Evolutionary conservation across 2,888 invertebrate genomes (phyloP).

Genomic region (Parnassius mnemosyne): DNA sequence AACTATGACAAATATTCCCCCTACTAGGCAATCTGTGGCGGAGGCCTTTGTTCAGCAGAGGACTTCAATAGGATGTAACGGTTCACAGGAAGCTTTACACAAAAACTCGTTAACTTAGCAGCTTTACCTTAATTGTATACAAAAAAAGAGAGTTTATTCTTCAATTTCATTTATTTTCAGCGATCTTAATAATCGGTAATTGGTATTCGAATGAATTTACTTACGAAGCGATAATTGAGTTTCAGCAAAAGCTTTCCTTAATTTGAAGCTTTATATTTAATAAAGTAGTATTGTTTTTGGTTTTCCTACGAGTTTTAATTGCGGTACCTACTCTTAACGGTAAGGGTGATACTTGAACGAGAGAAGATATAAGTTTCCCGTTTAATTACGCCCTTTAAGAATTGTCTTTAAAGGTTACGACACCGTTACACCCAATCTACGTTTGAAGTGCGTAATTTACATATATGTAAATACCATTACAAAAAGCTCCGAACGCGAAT

Average conservation of each 20-base stretch:
- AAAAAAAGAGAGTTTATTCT: neutral
- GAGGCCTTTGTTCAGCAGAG: too few relatives aligned
- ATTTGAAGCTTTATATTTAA: slow-evolving; percentile 52
- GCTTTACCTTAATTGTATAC: neutral
- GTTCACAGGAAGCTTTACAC: neutral
- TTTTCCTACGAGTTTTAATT: slow-evolving; percentile 61
- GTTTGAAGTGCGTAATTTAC: slow-evolving; percentile 1
- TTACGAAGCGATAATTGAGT: slow-evolving; percentile 39
- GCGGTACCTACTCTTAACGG: slow-evolving; percentile 52
- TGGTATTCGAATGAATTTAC: slow-evolving; percentile 22
- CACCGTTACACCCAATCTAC: slow-evolving; percentile 21
- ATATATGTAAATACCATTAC: too few relatives aligned
- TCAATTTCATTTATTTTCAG: slow-evolving; percentile 10
- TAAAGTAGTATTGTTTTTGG: slow-evolving; percentile 64
- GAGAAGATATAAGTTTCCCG: slow-evolving; percentile 16
- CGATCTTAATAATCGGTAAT: slow-evolving; percentile 21
- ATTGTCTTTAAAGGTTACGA: slow-evolving; percentile 30
- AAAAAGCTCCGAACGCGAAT: too few relatives aligned
- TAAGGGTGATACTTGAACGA: slow-evolving; percentile 35
- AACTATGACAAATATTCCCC: too few relatives aligned
- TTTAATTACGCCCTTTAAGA: slow-evolving; percentile 25
- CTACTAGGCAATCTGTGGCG: too few relatives aligned
- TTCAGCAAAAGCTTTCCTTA: slow-evolving; percentile 43
- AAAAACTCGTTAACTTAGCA: neutral
- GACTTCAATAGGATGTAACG: too few relatives aligned